phyloP scores from a whole-genome alignment of 2,113 vertebrate species.

The Marcusenius ussheri region DNA sequence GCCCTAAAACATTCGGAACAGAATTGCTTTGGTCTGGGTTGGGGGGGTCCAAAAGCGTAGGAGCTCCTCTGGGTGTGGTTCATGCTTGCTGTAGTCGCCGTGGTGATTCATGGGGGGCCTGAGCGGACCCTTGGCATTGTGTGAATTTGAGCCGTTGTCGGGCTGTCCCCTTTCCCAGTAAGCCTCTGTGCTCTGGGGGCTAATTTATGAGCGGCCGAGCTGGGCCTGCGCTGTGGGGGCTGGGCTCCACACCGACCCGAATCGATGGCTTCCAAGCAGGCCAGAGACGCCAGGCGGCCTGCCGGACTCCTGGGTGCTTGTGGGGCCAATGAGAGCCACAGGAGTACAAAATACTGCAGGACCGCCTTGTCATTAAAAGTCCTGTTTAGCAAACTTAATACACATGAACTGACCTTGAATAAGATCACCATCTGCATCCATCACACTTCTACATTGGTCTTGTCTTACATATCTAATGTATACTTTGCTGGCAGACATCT shows the following conservation, averaged over 20 bases:
- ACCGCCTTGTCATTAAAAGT: not conserved
- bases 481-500: not conserved
- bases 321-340: not conserved
- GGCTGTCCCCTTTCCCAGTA: not conserved
- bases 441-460: not conserved
- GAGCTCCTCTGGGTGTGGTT: not conserved
- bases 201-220: not conserved
- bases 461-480: not conserved
- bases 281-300: not conserved
- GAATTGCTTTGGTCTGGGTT: not conserved
- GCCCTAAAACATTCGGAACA: not conserved
- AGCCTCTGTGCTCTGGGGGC: not conserved
- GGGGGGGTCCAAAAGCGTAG: not conserved
- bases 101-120: not conserved
- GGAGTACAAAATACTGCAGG: not conserved
- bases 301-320: not conserved
- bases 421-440: not conserved
- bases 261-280: not conserved
- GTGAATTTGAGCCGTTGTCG: not conserved
- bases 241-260: not conserved
- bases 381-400: not conserved
- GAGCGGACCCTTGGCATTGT: not conserved
- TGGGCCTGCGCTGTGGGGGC: not conserved
- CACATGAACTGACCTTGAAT: conserved; percentile 29
- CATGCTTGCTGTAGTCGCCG: not conserved